Evolutionary conservation across 2,888 invertebrate species (phyloP).

Genomic region (Polymixis flavicincta): DNA sequence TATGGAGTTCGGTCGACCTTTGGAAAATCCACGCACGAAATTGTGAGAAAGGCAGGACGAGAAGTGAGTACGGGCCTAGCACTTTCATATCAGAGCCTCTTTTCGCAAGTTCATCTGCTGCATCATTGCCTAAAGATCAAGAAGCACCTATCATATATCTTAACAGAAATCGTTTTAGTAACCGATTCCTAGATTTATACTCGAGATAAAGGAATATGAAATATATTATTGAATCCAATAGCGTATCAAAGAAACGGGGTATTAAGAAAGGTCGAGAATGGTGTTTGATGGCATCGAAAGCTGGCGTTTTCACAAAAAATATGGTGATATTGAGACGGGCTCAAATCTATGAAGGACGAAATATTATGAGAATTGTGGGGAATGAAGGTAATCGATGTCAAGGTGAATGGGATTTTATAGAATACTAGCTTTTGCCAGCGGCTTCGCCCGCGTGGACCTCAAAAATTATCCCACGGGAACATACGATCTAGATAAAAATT

Average conservation of each 20-base stretch:
- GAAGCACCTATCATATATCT: no score
- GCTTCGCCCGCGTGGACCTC: no score
- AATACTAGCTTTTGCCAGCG: background rate
- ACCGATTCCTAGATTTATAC: slow-evolving; percentile 26
- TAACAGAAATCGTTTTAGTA: background rate
- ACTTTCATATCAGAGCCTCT: no score
- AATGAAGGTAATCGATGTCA: slow-evolving; percentile 19
- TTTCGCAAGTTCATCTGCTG: no score
- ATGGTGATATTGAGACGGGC: slow-evolving; percentile 41
- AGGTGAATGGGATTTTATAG: slow-evolving; percentile 9
- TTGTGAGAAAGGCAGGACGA: no score
- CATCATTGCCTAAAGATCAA: no score
- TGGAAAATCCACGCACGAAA: no score
- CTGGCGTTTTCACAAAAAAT: slow-evolving; percentile 51
- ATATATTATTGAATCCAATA: slow-evolving; percentile 38
- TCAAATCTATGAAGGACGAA: slow-evolving; percentile 17
- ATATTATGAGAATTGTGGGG: slow-evolving; percentile 20
- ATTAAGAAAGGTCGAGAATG: slow-evolving; percentile 41
- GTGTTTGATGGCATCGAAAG: slow-evolving; percentile 50
- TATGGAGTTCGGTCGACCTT: no score
- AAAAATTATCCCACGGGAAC: no score
- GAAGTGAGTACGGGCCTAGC: no score
- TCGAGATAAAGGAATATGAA: slow-evolving; percentile 17
- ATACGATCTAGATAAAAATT: no score
- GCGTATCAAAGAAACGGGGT: slow-evolving; percentile 29